Evolutionary conservation across 2,888 invertebrate genomes (phyloP).

Genomic region (Melikaiella ostensackeni): DNA sequence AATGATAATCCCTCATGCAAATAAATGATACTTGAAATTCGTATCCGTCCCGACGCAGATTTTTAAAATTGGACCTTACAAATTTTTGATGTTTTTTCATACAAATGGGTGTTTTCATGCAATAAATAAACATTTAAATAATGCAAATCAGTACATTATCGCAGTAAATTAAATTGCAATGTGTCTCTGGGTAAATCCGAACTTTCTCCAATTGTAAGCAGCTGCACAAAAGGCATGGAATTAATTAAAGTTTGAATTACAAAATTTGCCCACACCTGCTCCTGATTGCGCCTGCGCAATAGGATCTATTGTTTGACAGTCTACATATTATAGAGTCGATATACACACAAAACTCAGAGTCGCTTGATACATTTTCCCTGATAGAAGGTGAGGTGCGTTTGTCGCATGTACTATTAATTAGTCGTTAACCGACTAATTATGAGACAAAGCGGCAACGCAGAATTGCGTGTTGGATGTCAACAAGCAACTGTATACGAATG

Average conservation of each 20-base stretch:
- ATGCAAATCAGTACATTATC: background rate
- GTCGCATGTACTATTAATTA: constrained; percentile 36
- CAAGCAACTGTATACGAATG: background rate
- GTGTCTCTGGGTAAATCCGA: background rate
- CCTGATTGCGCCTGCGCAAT: constrained; percentile 10
- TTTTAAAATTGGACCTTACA: no score
- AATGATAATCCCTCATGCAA: no score
- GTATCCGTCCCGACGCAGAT: no score
- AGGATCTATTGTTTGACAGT: constrained; percentile 23
- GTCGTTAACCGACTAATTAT: constrained; percentile 34
- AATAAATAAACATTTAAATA: background rate
- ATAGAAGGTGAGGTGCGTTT: constrained; percentile 20
- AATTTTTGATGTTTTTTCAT: no score
- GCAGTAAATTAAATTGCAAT: background rate
- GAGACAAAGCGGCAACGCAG: constrained; percentile 26
- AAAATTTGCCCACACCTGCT: constrained; percentile 27
- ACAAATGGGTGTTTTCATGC: no score
- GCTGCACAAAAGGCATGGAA: constrained; percentile 22
- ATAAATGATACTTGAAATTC: no score
- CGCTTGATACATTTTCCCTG: constrained; percentile 14
- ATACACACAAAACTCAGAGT: constrained; percentile 25
- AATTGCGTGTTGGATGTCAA: constrained; percentile 11
- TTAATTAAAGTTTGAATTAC: constrained; percentile 36
- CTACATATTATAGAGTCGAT: constrained; percentile 16
- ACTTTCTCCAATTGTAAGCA: constrained; percentile 33